A percentile compares a stretch with the other conserved stretches of the same genome.
Evolutionary conservation across 2,888 invertebrate species (phyloP).

Genomic region (Nemapogon koenigi): DNA sequence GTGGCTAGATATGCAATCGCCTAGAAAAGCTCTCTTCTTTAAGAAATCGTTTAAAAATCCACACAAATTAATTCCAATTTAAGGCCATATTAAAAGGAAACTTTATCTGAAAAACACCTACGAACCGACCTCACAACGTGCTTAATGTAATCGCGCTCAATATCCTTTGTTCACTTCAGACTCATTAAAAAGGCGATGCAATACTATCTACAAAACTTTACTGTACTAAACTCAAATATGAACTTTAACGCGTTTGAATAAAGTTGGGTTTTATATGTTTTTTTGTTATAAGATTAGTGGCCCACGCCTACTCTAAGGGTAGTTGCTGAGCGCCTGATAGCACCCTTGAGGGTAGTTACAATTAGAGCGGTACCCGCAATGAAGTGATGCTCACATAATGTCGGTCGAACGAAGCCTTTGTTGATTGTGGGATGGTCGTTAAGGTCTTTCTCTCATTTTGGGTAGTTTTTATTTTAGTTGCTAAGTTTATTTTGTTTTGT

Average conservation of each 20-base stretch:
- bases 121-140: constrained; percentile 50
- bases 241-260: constrained; percentile 25
- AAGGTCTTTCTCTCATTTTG: constrained; percentile 11
- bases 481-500: too few species aligned
- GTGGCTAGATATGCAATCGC: too few species aligned
- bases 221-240: constrained; percentile 20
- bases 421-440: constrained; percentile 34
- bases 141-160: constrained; percentile 62
- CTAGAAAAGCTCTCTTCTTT: too few species aligned
- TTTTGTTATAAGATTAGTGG: constrained; percentile 53
- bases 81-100: too few species aligned
- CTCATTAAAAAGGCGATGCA: constrained; percentile 67
- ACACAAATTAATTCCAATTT: too few species aligned
- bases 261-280: constrained; percentile 22
- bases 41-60: too few species aligned
- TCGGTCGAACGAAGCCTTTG: constrained; percentile 49
- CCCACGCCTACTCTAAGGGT: constrained; percentile 58
- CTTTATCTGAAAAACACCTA: constrained; percentile 1
- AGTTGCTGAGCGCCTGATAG: constrained; percentile 61
- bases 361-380: constrained; percentile 64
- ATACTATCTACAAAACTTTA: constrained; percentile 58
- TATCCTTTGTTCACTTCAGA: constrained; percentile 66
- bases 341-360: constrained; percentile 64
- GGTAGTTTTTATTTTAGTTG: not conserved
- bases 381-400: constrained; percentile 62